Evolutionary conservation across 1,140 invertebrate species (phyloP), one percentile per base, ranked within the genome.

Genomic region (Hylaeus volcanicus): DNA sequence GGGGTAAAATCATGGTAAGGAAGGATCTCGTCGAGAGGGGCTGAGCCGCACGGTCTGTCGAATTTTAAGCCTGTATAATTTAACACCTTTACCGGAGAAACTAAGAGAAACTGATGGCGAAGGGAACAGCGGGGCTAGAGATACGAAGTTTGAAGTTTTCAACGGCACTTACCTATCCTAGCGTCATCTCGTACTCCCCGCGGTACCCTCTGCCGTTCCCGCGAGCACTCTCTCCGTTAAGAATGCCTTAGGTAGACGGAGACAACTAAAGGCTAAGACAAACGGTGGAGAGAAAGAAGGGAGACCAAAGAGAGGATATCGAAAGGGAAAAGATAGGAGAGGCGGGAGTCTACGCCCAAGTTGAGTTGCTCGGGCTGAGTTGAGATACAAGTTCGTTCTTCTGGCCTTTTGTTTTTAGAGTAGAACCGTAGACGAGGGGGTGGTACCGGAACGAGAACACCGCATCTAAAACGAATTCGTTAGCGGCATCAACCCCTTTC

Each of bases 51-150:
- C 86, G 87, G 77, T 86, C 81, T 86, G 86, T 80, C 88, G 87
- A 92, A 91, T 92, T 92, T 92, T 91, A 92, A 92, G 90, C 88
- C 87, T 92, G 91, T 92, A 91, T 91, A 91, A 92, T 92, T 91
- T 91, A 92, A 92, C 90, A 91, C 90, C 91, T 92, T 88, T 81
- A 80, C 85, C 84, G 69, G 71, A 68, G 82, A 88, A 86, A 87
- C 79, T 83, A 79, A 83, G 83, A 83, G 86, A 87, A 83, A 86
- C 75, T 82, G 81, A 85, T 78, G 83, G 75, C 69, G 53, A 37
- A 56, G 74, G 69, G 69, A 71, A 48, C 68, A 48, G 26, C 65
- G 69, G 51, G 79, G 79, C 73, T 14, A 65, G 85, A 83, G 82
- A 87, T 88, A 82, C 78, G 55, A 91, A 92, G 90, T 92, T 91